Evolutionary conservation across 2,113 vertebrate genomes (phyloP), one percentile per base, ranked within the genome.

Genomic region (Boleophthalmus pectinirostris): DNA sequence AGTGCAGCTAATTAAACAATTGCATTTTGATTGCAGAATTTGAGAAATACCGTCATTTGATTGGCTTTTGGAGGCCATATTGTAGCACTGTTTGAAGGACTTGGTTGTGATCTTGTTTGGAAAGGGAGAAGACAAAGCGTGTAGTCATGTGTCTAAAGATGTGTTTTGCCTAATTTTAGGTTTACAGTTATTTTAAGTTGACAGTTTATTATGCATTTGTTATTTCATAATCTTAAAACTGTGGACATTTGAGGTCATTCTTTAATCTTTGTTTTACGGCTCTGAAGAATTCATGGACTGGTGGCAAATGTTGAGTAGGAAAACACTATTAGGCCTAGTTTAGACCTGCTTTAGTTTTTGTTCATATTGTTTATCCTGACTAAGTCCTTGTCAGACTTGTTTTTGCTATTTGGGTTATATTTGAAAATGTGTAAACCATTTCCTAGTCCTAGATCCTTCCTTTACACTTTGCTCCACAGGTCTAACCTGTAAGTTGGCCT

Each of bases 101-200:
- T 57, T 60, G 57, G 24, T 24, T n/a, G 24, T 33, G 14, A 5
- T 60, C 57, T 15, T 18, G 23, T 57, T 24, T 24, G 23, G 56
- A 2, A 15, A 60, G 3, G 0, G 4, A 20, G 24, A 18, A 3
- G 16, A 25, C 15, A 33, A 15, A 18, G 33, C 33, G 58, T 61
- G 33, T 5, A 61, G 25, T 61, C 33, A 61, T 61, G 58, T 61
- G 25, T 33, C 58, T 33, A 33, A 61, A 61, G 58, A 45, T 67
- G 51, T 11, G n/a, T 29, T 75, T 69, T 49, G 20, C 15, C 73
- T 79, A 69, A 45, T 38, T 66, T 78, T 85, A 77, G 75, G 77
- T 85, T 88, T 88, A 87, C 79, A 74, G 77, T 54, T 10, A 3
- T 70, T 86, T 65, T 65, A 69, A 65, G 66, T 78, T 54, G 64